Evolutionary conservation across 2,797 vertebrate species (phyloP), one percentile per base, ranked within the genome.

Genomic region (Iguana delicatissima): DNA sequence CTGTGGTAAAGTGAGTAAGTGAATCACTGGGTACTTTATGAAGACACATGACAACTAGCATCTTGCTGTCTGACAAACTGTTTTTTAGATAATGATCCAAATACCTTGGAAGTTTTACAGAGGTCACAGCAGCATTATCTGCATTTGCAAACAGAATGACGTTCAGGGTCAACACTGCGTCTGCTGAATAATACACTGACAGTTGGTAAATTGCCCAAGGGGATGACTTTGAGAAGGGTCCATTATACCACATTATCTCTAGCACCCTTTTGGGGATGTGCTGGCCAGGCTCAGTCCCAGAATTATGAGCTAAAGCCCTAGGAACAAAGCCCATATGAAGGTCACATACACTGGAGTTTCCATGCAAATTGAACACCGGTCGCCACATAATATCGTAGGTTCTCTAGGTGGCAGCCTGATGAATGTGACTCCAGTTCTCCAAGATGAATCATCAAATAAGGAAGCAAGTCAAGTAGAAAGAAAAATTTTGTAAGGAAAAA

Each of bases 161-260:
- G 13, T 22, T 74, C 26, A 52, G 83, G 62, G 1, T n/a, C 55
- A 50, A 57, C 92, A 72, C 14, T 32, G 77, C 8, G 26, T n/a
- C 76, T 77, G 57, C 16, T 38, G 74, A 77, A 52, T 76, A 62
- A 77, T 64, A 64, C 32, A 62, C 14, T 64, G 57, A 76, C 26
- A 80, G 42, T 35, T 89, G 88, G 57, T 64, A 89, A 84, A 64
- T 20, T 38, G 50, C 59, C 35, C 20, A 55, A 88, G 20, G 32
- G 18, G 46, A 52, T 50, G 29, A 46, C 16, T 73, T 42, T 74
- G 52, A 74, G 67, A 57, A 20, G 16, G 6, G 18, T 89, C 24
- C 35, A 38, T 77, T 67, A 57, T 46, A 67, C n/a, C 14, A 32
- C 42, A 12, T 26, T 84, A 16, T 67, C 12, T 67, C 18, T 80